Evolutionary conservation across 2,797 vertebrate genomes (phyloP).

Genomic region (Ciconia nigra): DNA sequence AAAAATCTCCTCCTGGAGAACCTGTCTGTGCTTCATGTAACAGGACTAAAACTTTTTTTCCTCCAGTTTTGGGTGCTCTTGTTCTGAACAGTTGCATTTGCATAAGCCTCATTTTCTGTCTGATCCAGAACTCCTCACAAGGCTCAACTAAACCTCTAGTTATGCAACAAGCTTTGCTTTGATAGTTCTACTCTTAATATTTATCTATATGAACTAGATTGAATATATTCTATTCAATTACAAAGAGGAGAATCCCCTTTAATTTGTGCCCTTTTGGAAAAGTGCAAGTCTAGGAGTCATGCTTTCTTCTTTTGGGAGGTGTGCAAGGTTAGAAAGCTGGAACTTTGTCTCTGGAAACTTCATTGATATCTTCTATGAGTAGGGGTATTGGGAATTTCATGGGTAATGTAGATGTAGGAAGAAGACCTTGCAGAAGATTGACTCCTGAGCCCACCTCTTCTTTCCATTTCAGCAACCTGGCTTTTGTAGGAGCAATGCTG

Average conservation of each 20-base stretch:
- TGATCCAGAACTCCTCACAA: background rate
- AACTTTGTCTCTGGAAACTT: background rate
- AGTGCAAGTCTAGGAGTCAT: background rate
- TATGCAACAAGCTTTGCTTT: background rate
- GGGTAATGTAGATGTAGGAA: background rate
- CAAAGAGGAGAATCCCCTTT: background rate
- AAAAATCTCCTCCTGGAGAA: background rate
- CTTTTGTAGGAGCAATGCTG: background rate
- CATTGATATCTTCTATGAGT: background rate
- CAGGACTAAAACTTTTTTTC: background rate
- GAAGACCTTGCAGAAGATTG: background rate
- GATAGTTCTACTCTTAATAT: background rate
- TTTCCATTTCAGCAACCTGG: background rate
- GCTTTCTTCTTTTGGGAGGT: background rate
- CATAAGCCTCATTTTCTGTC: background rate
- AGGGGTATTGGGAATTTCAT: background rate
- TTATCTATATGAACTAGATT: background rate
- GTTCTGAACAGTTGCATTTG: background rate
- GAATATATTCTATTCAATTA: background rate
- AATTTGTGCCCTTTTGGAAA: background rate
- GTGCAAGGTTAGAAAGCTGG: background rate
- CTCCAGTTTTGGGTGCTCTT: background rate
- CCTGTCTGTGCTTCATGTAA: background rate
- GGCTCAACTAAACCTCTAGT: background rate
- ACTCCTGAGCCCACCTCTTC: background rate